phyloP scores from a whole-genome alignment of 1,140 invertebrate species.

The Monomorium pharaonis region DNA sequence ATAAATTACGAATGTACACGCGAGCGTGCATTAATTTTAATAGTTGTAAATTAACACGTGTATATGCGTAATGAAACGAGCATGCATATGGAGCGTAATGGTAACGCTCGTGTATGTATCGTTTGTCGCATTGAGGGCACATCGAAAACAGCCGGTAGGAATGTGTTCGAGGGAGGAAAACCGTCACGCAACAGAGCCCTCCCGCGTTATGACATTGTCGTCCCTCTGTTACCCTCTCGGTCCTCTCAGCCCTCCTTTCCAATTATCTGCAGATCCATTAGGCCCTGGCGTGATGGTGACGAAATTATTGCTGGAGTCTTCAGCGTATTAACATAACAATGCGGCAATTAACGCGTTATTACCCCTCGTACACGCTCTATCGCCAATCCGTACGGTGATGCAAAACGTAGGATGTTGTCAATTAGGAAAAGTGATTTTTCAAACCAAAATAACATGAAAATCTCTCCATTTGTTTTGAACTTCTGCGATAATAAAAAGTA shows the following conservation, averaged over 20 bases:
- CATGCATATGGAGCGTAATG: not conserved
- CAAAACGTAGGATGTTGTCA: not conserved
- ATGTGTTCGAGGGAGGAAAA: conserved; percentile 47
- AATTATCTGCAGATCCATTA: conserved; percentile 76
- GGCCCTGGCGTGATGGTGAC: conserved; percentile 59
- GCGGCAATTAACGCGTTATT: conserved; percentile 67
- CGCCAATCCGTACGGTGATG: not conserved
- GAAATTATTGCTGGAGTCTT: conserved; percentile 71
- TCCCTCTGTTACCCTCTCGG: conserved; percentile 59
- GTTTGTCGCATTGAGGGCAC: conserved; percentile 12
- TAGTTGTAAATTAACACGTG: conserved; percentile 23
- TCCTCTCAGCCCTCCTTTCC: conserved; percentile 58
- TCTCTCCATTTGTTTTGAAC: not conserved
- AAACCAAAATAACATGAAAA: not conserved
- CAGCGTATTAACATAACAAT: conserved; percentile 75
- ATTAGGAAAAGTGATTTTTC: not conserved
- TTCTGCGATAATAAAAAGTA: not conserved
- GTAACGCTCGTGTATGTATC: not conserved
- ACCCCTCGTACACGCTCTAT: conserved; percentile 18
- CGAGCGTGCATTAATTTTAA: not conserved
- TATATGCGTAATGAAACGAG: not conserved
- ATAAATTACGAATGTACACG: not conserved
- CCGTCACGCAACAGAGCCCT: conserved; percentile 65
- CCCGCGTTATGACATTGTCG: conserved; percentile 73
- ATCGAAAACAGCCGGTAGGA: conserved; percentile 34